These are phyloP conservation scores for Canis aureus DNA, from an alignment of 2,113 vertebrate species.

Conservation along the genomic window DNA sequence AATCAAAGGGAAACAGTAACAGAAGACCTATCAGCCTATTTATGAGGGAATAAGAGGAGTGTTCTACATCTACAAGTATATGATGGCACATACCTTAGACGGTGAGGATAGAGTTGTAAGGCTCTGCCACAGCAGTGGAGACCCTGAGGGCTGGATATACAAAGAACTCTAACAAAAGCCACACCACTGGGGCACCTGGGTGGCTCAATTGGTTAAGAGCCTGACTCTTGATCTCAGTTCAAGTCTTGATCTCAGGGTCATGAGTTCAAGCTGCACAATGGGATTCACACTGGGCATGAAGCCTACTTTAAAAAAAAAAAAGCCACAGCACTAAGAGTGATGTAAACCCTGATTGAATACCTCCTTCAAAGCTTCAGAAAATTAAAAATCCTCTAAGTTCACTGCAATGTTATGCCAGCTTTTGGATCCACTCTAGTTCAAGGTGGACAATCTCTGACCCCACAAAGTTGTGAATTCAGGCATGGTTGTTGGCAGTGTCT, in stretches of 20 bases:
- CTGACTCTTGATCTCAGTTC: neutral
- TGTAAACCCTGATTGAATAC: constrained; percentile 91
- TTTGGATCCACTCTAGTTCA: constrained; percentile 51
- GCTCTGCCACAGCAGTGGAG: constrained; percentile 90
- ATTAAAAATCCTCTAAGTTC: constrained; percentile 92
- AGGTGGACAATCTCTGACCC: neutral
- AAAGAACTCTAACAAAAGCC: constrained; percentile 90
- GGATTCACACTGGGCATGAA: neutral
- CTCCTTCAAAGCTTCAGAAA: constrained; percentile 91
- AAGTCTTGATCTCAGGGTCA: neutral
- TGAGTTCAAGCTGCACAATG: neutral
- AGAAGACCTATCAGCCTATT: constrained; percentile 84
- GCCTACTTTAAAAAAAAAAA: neutral
- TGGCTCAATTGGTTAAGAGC: too few species aligned
- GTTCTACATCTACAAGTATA: constrained; percentile 75
- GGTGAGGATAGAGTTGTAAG: constrained; percentile 91
- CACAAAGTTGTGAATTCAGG: neutral
- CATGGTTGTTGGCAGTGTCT: constrained; percentile 43
- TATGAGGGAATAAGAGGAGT: constrained; percentile 84
- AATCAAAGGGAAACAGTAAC: constrained; percentile 91
- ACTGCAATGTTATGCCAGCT: constrained; percentile 89
- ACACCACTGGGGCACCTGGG: constrained; percentile 84
- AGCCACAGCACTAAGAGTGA: constrained; percentile 91
- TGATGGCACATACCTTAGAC: neutral
- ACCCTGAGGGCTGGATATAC: constrained; percentile 90